phyloP scores from a whole-genome alignment of 2,888 invertebrate genomes.

The Agriopis aurantiaria region DNA sequence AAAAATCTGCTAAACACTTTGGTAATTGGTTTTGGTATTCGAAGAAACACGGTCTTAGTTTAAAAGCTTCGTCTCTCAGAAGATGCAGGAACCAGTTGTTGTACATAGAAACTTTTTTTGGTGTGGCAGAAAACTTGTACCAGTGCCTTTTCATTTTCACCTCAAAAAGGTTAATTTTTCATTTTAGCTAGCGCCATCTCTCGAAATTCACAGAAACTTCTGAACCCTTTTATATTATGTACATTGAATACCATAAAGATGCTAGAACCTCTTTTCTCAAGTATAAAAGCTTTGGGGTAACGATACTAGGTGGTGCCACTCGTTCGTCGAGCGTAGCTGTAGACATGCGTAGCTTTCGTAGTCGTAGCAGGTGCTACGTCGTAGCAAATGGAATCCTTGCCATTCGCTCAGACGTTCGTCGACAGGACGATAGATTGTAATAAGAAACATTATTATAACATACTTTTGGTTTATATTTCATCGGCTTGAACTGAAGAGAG shows the following conservation, averaged over 20 bases:
- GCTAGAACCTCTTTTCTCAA: background rate
- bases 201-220: background rate
- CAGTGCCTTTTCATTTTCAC: background rate
- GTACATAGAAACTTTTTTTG: too few relatives aligned
- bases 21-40: background rate
- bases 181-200: slow-evolving; percentile 16
- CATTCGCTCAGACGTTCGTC: background rate
- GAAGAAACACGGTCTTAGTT: too few relatives aligned
- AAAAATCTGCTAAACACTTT: too few relatives aligned
- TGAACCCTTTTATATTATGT: background rate
- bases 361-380: slow-evolving; percentile 1
- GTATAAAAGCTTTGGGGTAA: slow-evolving; percentile 9
- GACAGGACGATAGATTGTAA: background rate
- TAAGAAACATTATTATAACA: background rate
- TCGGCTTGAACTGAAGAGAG: background rate
- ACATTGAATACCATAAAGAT: background rate
- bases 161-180: background rate
- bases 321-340: slow-evolving; percentile 4
- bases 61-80: background rate
- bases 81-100: background rate
- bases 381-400: background rate
- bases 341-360: background rate
- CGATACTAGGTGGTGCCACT: slow-evolving; percentile 23
- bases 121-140: too few relatives aligned
- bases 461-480: background rate